Base-by-base conservation (phyloP, 2,888 invertebrate genomes). In the Ichneumoninae sp. region DNA sequence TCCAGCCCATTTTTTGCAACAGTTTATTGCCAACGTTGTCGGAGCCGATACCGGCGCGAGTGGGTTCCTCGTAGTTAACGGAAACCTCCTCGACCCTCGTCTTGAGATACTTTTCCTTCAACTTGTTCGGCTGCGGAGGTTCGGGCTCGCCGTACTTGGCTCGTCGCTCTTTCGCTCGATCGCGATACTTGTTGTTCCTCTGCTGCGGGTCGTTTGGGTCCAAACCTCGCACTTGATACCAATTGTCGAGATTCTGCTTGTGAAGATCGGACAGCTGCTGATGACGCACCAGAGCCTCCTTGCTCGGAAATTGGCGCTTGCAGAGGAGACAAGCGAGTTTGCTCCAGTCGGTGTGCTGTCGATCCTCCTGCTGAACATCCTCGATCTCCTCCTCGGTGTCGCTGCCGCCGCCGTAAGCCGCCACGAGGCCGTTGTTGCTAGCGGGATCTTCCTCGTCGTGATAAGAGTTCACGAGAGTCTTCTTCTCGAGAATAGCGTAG, bases 1-100 rank as follows among this genome's bases (percentile, higher is more conserved):
- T 97, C 99, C 99, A 99, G 4, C 99, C 99, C 99, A 99, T 99
- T 94, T 98, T 98, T 94, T 99, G 98, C 86, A 99, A 94, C 93
- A 99, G 95, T 92, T 98, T 97, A 92, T 97, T 99, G 7, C 99
- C 99, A 82, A 99, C 97, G 89, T 99, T 99, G 88, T 97, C 98
- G 0, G 97, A 96, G 89, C 97, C 95, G 90, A 98, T 95, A 83
- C 97, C 95, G 93, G 96, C 95, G 82, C 95, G 95, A 0, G 96
- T 96, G 0, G 95, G 95, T 75, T 95, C 94, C 0, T 95, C 94
- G 3, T 95, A 93, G 22, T 90, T 89, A 2, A 93, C 90, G 13
- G 93, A 86, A 65, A 91, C 89, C 57, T 95, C 95, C 7, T 94
- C 92, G 69, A 94, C 94, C 65, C 94, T 91, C 66, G 95, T 94